Percentiles rank a stretch among this genome's conserved stretches.
phyloP scores from a whole-genome alignment of 2,797 vertebrate genomes.

The Sebastes minor region DNA sequence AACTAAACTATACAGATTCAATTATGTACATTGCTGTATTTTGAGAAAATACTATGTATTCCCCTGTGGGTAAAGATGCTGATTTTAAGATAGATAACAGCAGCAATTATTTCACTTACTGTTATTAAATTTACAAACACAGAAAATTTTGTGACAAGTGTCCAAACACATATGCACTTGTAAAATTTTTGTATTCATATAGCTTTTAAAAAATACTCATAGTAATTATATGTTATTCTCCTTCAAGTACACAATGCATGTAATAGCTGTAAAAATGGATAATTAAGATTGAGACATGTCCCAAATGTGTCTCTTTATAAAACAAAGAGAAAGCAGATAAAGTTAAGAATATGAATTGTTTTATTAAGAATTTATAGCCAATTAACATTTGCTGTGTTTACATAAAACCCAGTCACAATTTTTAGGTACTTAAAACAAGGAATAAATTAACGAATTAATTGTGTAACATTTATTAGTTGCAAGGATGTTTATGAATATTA shows the following conservation, averaged over 20 bases:
- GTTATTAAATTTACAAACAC: neutral
- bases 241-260: neutral
- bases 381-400: neutral
- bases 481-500: neutral
- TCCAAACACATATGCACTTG: neutral
- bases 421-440: neutral
- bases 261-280: neutral
- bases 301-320: neutral
- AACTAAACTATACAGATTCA: neutral
- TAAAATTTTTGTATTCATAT: neutral
- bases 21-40: neutral
- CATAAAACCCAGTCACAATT: neutral
- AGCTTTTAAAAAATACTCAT: neutral
- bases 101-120: neutral
- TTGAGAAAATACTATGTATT: neutral
- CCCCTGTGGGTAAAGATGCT: neutral
- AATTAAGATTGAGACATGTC: neutral
- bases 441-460: neutral
- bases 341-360: neutral
- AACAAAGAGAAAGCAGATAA: neutral
- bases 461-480: neutral
- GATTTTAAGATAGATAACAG: neutral
- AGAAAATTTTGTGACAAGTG: neutral
- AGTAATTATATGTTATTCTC: neutral
- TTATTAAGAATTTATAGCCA: neutral